Conservation (phyloP, 2,113 vertebrate species). For the Oenanthe melanoleuca region DNA sequence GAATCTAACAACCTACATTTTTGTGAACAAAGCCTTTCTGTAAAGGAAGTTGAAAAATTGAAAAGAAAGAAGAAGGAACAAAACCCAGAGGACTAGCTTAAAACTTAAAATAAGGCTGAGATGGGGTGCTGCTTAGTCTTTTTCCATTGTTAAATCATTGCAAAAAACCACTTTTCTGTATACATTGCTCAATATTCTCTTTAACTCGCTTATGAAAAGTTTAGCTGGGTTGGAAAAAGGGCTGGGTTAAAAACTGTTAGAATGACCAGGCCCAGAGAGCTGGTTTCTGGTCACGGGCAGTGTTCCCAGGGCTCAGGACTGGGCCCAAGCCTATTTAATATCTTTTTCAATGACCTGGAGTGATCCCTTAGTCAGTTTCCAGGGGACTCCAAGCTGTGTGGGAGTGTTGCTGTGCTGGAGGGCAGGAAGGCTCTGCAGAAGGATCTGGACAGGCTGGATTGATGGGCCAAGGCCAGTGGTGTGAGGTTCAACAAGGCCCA, state of each 20-base stretch:
- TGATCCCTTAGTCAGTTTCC: background rate
- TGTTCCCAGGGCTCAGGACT: background rate
- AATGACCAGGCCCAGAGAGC: background rate
- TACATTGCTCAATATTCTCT: background rate
- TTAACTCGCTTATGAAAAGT: background rate
- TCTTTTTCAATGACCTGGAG: background rate
- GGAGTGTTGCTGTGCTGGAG: background rate
- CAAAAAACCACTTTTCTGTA: background rate
- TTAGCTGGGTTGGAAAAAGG: background rate
- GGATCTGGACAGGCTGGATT: background rate
- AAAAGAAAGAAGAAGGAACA: background rate
- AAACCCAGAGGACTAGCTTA: background rate
- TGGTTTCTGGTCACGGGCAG: background rate
- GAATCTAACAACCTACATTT: background rate
- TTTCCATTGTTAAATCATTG: background rate
- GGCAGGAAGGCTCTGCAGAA: background rate
- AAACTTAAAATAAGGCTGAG: background rate
- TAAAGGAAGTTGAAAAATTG: background rate
- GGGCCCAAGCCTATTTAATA: background rate
- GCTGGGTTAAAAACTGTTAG: background rate
- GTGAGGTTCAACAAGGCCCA: background rate
- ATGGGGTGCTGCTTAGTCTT: background rate
- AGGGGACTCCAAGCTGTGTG: background rate
- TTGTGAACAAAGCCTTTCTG: background rate
- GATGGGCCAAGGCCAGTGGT: accelerated